Base-by-base conservation (phyloP, 2,113 vertebrate genomes). In the Ailuropoda melanoleuca region DNA sequence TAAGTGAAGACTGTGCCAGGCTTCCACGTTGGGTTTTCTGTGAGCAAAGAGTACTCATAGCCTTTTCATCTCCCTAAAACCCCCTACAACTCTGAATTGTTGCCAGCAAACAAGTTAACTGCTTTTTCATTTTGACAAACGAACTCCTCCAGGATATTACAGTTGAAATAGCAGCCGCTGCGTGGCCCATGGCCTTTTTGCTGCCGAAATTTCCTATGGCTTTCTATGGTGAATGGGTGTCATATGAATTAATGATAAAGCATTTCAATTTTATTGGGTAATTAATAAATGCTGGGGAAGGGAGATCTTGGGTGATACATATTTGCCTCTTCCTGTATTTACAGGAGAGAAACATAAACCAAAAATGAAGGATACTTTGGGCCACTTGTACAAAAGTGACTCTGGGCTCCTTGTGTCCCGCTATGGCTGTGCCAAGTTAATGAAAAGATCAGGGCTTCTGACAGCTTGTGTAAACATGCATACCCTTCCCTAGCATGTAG, bases 261-360 rank as follows among this genome's bases (percentile, higher is more conserved):
- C 2, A 26, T 46, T 81, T 88, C 23, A 8, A 46, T 56, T 91
- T 96, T 93, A 95, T 55, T 91, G 77, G n/a, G 21, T 92, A 92
- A 96, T 97, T 96, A 92, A 93, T 95, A 96, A 89, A 48, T 83
- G 26, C 81, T 88, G 82, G 77, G 50, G 53, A 88, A 50, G 66
- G 48, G 31, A 50, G 77, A 18, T 90, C 46, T 34, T 90, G 72
- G 50, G 19, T 92, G 87, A 95, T 85, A 50, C 39, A 34, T 93
- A 0, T 88, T 92, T 97, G 26, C 21, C 48, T 80, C 77, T 97
- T 98, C 95, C 72, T 96, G 34, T 87, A 95, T 95, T 95, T 96
- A n/a, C 24, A 87, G 77, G 46, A 37, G 66, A 82, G 70, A 92
- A 97, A 87, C 82, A 70, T 82, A 96, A 95, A 86, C 85, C 23